Base-by-base conservation (phyloP, 92 coral and sea anemone species). In the Palythoa heliodiscus region DNA sequence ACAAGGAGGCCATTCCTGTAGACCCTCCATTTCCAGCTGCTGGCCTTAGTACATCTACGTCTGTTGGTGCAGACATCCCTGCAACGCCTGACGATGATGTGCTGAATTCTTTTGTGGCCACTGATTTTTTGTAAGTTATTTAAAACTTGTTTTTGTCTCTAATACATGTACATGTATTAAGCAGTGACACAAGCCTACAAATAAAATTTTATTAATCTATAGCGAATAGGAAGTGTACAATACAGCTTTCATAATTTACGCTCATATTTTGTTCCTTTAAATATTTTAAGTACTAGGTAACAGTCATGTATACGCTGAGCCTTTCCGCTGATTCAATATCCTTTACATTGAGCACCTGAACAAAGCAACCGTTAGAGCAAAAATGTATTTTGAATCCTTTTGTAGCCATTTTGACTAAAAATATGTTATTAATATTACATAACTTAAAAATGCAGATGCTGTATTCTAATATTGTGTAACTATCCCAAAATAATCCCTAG, bases 111-210 rank as follows among this genome's bases (percentile, higher is more conserved):
- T 82, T 82, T 48, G 67, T 82, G 86, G 68, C 86, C 52, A 82
- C 77, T 48, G 86, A 82, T 82, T 82, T 82, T 82, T 82, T 82
- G 86, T 70, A 82, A 82, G 86, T 82, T 82, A 48, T 82, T 70
- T 82, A 40, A 66, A 43, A 52, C 58, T 77, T 50, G 43, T 22
- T 77, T 77, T 57, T 43, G 70, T 38, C 58, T 37, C 79, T 38
- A 0, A 40, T 74, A 54, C 60, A 14, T 54, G 60, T 54, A 54
- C 60, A 54, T 54, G 60, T 54, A 20, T 64, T 64, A 17, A 64
- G 70, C 70, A 64, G 70, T 64, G 70, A 64, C 17, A 6, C 70
- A 64, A 64, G 70, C 70, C 70, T 64, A 64, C 25, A 64, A 4
- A 64, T 64, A 64, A 64, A 16, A 25, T 64, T 64, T 64, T 20